Base-by-base conservation (phyloP, 2,888 invertebrate species). In the Hedychridium roseum region DNA sequence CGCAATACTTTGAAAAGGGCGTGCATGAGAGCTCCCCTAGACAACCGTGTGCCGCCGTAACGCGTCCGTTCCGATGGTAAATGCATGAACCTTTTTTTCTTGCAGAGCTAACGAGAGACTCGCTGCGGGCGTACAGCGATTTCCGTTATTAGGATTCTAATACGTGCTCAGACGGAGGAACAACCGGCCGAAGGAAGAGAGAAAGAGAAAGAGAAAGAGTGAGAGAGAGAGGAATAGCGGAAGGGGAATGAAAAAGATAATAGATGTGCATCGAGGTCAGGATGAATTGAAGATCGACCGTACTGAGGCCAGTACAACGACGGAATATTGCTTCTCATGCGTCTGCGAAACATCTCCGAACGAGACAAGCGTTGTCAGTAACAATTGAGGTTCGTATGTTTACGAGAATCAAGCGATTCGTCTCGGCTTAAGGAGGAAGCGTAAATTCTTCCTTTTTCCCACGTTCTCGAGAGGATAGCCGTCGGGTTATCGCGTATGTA, bases 11-110 rank as follows among this genome's bases (percentile, higher is more conserved):
- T 23, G 4, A 23, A 23, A 23, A 9, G 27, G 3, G 27, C 27
- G 27, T 7, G 27, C 12, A 7, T 7, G 12, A 12, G 3, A 12
- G 27, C 12, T 27, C 12, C n/a, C 27, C 27, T 11, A 27, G n/a
- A 9, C 23, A 9, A 4, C n/a, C n/a, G n/a, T n/a, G n/a, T n/a
- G 16, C 27, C 27, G 16, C 28, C 38, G 27, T 7, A 20, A 21
- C 20, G 23, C 23, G 21, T 34, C 42, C 18, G n/a, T n/a, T 47
- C 50, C 49, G 36, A 63, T 63, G 60, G 54, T 54, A 60, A 64
- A 64, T 60, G 55, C 50, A 58, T 58, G 63, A 55, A 55, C 46
- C 60, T 57, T 57, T 27, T 27, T 27, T 60, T 49, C 50, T 60
- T 57, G 30, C 57, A 62, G 63, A 46, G 28, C 37, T 43, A 54